Base-by-base conservation (phyloP, 1,140 invertebrate species). In the Drosophila saltans region DNA sequence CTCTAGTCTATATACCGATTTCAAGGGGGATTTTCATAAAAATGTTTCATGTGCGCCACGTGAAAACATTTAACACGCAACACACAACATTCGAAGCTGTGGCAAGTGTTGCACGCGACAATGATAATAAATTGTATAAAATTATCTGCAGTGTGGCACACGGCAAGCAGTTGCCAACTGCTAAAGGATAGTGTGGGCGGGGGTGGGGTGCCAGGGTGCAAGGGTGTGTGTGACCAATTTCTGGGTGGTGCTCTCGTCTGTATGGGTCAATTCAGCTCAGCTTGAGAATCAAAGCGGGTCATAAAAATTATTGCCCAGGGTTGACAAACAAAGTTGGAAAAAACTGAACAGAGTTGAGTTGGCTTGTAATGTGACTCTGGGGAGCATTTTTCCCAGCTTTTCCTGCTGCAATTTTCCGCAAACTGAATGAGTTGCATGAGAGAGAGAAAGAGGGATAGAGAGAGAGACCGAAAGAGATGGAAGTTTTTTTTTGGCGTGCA, bases 61-160 rank as follows among this genome's bases (percentile, higher is more conserved):
- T 80, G 83, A 75, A 83, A 89, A 80, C 84, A 90, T 89, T 89
- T 79, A 84, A 69, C 84, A 89, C 84, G 84, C 84, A 88, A 80
- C 82, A 72, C 82, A 72, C 66, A 43, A 43, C 61, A 66, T 59
- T 43, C 40, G 72, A 43, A 45, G 43, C 36, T 88, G 83, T 89
- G 83, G 83, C 83, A 88, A 88, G 83, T 88, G 83, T 88, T 88
- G 83, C 83, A 88, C 83, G 83, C 83, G 83, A 88, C 83, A 67
- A 68, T 82, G 77, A 84, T 88, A 88, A 88, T 88, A 88, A 88
- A 88, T 88, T 89, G 84, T 89, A 88, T 88, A 80, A 88, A 88
- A 88, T 88, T 88, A 88, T 88, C 83, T 88, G 39, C 80, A 71
- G 71, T 66, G 84, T 66, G 84, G 80, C 84, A 89, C 83, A 83